Percentiles rank a stretch among this genome's conserved stretches.
Evolutionary conservation across 2,888 invertebrate species (phyloP).

Genomic region (Gonocerus acuteangulatus): DNA sequence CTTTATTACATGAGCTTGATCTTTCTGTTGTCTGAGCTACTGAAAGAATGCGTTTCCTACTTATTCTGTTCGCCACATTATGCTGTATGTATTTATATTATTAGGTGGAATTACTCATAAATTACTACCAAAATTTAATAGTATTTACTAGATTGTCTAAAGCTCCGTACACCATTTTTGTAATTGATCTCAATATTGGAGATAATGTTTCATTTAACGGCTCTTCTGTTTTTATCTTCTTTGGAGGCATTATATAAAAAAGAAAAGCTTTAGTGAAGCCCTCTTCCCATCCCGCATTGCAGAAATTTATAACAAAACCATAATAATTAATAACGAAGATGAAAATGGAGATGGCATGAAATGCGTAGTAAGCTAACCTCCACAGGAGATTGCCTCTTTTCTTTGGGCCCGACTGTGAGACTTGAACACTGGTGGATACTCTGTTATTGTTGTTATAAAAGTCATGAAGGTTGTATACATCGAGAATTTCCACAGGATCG

Average conservation of each 20-base stretch:
- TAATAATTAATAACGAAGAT: neutral
- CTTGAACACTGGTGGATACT: neutral
- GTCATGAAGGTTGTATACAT: neutral
- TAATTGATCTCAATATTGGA: neutral
- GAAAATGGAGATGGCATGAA: constrained; percentile 1
- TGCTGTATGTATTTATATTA: too few relatives aligned
- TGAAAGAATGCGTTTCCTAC: too few relatives aligned
- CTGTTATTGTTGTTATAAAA: constrained; percentile 14
- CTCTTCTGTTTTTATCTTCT: neutral
- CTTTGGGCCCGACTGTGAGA: neutral
- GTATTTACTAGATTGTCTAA: neutral
- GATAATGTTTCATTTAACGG: neutral
- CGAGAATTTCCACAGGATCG: constrained; percentile 1
- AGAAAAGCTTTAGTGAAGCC: neutral
- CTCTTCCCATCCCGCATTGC: neutral
- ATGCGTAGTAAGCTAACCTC: neutral
- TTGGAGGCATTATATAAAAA: neutral
- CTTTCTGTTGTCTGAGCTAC: too few relatives aligned
- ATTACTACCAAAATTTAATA: neutral
- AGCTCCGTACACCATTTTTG: neutral
- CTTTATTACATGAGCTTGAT: too few relatives aligned
- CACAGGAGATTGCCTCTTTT: neutral
- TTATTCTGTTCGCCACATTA: too few relatives aligned
- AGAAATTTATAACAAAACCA: neutral
- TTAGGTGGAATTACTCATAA: too few relatives aligned